phyloP scores from a whole-genome alignment of 2,113 vertebrate genomes.

The Callipepla californica region DNA sequence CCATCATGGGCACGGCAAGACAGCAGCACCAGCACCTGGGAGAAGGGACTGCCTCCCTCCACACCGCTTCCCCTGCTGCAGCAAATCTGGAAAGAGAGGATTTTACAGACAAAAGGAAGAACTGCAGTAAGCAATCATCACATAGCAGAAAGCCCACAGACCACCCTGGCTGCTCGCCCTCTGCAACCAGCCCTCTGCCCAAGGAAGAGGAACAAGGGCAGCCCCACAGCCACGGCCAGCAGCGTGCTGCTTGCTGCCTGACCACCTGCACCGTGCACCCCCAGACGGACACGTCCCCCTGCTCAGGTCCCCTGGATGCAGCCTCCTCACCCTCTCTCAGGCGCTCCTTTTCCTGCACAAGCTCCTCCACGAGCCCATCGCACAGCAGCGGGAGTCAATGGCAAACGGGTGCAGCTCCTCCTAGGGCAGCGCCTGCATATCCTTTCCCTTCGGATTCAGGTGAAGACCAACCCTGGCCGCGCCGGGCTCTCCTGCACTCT shows the following conservation, averaged over 20 bases:
- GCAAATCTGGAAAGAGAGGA: background rate
- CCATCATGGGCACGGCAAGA: background rate
- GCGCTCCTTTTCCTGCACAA: rapidly evolving
- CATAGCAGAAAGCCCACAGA: background rate
- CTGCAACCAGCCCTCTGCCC: rapidly evolving
- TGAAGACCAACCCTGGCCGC: background rate
- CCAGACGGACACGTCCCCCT: rapidly evolving
- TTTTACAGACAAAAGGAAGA: background rate
- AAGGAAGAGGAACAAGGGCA: background rate
- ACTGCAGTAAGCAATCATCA: rapidly evolving
- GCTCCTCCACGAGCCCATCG: rapidly evolving
- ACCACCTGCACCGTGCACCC: background rate
- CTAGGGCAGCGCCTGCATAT: conserved; percentile 23
- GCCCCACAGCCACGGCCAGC: background rate
- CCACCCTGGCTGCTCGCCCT: background rate
- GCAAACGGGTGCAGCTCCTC: background rate
- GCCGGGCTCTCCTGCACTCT: conserved; percentile 23
- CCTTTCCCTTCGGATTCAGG: background rate
- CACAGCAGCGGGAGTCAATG: background rate
- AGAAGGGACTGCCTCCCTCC: background rate
- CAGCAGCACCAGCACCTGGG: background rate
- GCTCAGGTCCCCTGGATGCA: rapidly evolving
- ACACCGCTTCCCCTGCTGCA: rapidly evolving
- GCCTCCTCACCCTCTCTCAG: conserved; percentile 13
- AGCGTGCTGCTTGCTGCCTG: background rate